These are phyloP conservation scores for Brachystomella parvula DNA, from an alignment of 1,140 invertebrate genomes.

Conservation along the genomic window DNA sequence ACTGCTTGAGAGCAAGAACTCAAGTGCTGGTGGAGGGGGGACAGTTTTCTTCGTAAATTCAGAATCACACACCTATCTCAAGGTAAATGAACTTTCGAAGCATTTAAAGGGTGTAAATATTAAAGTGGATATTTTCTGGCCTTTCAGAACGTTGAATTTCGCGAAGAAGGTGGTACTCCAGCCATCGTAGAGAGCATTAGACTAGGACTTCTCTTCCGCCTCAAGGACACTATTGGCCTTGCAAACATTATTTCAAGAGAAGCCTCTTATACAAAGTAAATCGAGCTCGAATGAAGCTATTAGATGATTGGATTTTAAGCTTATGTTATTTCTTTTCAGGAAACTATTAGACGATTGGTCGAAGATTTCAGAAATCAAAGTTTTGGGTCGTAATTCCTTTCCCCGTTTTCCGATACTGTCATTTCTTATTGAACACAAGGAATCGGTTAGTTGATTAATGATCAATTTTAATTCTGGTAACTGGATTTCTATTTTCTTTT, in stretches of 20 bases:
- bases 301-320: background rate
- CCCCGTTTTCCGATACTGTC: slow-evolving; percentile 74
- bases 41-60: slow-evolving; percentile 56
- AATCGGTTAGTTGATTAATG: slow-evolving; percentile 1
- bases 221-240: slow-evolving; percentile 70
- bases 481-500: background rate
- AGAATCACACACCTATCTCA: slow-evolving; percentile 50
- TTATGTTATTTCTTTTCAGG: slow-evolving; percentile 9
- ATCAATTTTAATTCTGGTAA: too few species aligned
- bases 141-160: slow-evolving; percentile 54
- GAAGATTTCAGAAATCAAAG: slow-evolving; percentile 47
- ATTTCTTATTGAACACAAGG: slow-evolving; percentile 67
- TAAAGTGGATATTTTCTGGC: slow-evolving; percentile 5
- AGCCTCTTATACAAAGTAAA: slow-evolving; percentile 45
- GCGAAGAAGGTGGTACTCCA: slow-evolving; percentile 78
- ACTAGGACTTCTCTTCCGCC: slow-evolving; percentile 73
- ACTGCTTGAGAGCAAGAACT: slow-evolving; percentile 51
- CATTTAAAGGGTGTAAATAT: slow-evolving; percentile 6
- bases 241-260: slow-evolving; percentile 65
- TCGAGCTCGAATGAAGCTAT: background rate
- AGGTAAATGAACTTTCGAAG: slow-evolving; percentile 39
- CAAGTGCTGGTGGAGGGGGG: slow-evolving; percentile 53
- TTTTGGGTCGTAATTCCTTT: slow-evolving; percentile 63
- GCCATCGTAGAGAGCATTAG: slow-evolving; percentile 74
- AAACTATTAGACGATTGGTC: slow-evolving; percentile 35